Evolutionary conservation across 2,888 invertebrate species (phyloP).

Genomic region (Lasioglossum leucozonium): DNA sequence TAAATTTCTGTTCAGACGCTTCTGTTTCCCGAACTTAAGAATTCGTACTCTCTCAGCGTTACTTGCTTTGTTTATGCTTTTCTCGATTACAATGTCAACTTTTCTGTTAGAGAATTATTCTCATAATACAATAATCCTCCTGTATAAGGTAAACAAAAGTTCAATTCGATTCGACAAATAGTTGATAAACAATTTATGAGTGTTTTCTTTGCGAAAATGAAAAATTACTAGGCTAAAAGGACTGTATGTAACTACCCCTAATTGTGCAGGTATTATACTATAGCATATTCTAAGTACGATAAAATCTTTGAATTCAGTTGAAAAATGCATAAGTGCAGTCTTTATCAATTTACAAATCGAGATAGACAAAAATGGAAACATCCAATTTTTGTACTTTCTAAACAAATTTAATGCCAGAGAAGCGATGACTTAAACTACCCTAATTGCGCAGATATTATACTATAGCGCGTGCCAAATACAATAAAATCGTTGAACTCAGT

Average conservation of each 20-base stretch:
- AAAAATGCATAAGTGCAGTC: not conserved
- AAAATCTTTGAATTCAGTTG: not conserved
- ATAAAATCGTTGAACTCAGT: too few species aligned
- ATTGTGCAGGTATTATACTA: not conserved
- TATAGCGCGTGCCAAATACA: too few species aligned
- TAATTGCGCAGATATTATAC: not conserved
- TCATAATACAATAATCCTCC: not conserved
- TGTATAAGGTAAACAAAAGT: not conserved
- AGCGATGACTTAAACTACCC: not conserved
- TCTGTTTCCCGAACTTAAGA: not conserved
- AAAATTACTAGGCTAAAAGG: too few species aligned
- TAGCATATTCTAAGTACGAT: not conserved
- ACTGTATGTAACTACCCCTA: not conserved
- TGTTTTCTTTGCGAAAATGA: too few species aligned
- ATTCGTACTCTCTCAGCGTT: not conserved
- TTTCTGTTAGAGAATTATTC: not conserved
- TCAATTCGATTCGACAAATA: not conserved
- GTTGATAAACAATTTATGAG: not conserved
- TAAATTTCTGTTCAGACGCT: not conserved
- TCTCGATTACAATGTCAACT: not conserved
- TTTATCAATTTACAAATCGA: not conserved
- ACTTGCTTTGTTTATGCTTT: not conserved
- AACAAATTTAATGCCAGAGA: too few species aligned
- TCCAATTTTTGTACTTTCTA: not conserved
- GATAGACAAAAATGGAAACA: not conserved